A percentile compares a stretch with the other conserved stretches of the same genome.
Evolutionary conservation across 2,888 invertebrate genomes (phyloP).

Genomic region (Tipula helvola): DNA sequence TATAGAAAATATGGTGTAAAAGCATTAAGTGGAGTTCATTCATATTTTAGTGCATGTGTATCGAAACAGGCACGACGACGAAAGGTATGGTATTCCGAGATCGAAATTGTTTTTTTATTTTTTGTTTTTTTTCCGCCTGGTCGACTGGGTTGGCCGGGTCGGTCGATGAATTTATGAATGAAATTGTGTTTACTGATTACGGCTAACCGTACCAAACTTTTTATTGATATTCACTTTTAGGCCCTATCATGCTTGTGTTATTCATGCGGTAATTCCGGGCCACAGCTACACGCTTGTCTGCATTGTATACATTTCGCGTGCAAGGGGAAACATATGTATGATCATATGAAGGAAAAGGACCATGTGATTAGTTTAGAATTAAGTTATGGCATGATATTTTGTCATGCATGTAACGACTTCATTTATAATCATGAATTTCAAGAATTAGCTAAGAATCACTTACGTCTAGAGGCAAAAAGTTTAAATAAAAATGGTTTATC

Average conservation of each 20-base stretch:
- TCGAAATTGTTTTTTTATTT: background rate
- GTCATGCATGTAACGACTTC: conserved; percentile 84
- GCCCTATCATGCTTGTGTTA: conserved; percentile 71
- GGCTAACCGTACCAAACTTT: background rate
- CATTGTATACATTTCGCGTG: conserved; percentile 93
- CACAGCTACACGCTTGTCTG: conserved; percentile 69
- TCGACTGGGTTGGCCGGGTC: background rate
- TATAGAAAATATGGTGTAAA: conserved; percentile 34
- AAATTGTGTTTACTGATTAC: background rate
- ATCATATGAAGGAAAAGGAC: conserved; percentile 68
- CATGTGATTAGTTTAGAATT: conserved; percentile 81
- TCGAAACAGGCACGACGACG: conserved; percentile 66
- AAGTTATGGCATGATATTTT: conserved; percentile 77
- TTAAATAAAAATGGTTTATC: conserved; percentile 44
- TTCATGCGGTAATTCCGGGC: conserved; percentile 63
- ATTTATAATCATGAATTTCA: conserved; percentile 69
- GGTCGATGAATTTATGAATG: background rate
- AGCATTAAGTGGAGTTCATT: conserved; percentile 55
- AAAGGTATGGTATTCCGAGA: conserved; percentile 46
- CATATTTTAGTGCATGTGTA: conserved; percentile 73
- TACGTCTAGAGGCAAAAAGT: conserved; percentile 43
- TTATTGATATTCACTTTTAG: conserved; percentile 37
- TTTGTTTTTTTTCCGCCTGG: background rate
- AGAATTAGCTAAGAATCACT: conserved; percentile 42
- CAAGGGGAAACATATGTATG: conserved; percentile 72